These are phyloP conservation scores for Gadus chalcogrammus DNA, from an alignment of 2,113 vertebrate genomes.

Conservation along the genomic window DNA sequence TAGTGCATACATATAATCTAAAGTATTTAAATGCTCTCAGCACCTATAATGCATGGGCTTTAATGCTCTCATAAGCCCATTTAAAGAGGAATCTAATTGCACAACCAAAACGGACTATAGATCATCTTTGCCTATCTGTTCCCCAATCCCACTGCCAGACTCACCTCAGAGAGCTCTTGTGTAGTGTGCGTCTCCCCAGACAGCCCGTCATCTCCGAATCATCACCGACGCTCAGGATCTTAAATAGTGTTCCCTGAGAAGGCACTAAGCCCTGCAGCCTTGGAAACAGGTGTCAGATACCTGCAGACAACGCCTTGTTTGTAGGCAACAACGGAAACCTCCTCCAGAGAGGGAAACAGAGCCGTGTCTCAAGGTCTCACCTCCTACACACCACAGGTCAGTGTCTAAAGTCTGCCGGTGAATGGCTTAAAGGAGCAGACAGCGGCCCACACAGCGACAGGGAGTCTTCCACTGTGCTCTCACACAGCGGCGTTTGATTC, in stretches of 20 bases:
- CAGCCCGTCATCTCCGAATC: conserved; percentile 10
- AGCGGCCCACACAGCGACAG: conserved; percentile 32
- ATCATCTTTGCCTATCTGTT: neutral
- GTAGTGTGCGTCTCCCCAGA: conserved; percentile 18
- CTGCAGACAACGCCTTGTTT: conserved; percentile 27
- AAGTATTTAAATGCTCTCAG: too few relatives aligned
- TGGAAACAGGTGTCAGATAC: conserved; percentile 21
- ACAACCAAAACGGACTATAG: too few relatives aligned
- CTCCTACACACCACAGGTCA: conserved; percentile 37
- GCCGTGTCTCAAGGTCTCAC: conserved; percentile 47
- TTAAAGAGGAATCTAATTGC: too few relatives aligned
- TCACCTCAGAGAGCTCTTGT: conserved; percentile 44
- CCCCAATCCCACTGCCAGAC: neutral
- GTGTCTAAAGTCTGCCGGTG: conserved; percentile 24
- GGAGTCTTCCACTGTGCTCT: conserved; percentile 23
- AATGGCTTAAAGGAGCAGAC: conserved; percentile 27
- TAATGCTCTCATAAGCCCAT: too few relatives aligned
- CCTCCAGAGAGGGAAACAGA: conserved; percentile 13
- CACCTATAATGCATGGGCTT: too few relatives aligned
- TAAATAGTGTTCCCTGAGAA: conserved; percentile 58
- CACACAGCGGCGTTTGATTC: neutral
- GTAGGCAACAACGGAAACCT: conserved; percentile 23
- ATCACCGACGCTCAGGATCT: conserved; percentile 5
- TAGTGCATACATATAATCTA: too few relatives aligned
- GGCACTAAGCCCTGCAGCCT: conserved; percentile 62